Conservation (phyloP, 2,797 vertebrate genomes). For the Coluber constrictor region DNA sequence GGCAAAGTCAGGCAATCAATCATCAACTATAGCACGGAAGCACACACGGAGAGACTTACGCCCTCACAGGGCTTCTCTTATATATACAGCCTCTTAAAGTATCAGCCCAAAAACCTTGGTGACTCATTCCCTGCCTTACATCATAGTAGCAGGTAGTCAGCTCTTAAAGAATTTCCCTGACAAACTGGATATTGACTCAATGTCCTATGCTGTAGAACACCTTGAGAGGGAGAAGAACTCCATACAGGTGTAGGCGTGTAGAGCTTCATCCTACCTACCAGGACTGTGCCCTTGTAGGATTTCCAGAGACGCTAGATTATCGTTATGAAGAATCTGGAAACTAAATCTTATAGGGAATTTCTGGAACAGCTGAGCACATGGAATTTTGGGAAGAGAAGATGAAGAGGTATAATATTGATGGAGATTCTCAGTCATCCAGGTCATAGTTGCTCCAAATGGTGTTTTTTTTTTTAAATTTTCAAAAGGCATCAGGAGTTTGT, state of each 20-base stretch:
- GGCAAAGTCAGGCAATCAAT: too few relatives aligned
- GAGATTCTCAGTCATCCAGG: neutral
- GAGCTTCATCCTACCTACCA: neutral
- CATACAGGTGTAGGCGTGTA: neutral
- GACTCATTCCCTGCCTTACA: too few relatives aligned
- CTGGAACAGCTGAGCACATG: neutral
- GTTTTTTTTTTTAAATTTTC: too few relatives aligned
- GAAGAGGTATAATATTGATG: constrained; percentile 20
- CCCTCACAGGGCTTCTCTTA: too few relatives aligned
- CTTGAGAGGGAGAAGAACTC: neutral
- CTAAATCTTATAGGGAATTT: constrained; percentile 12
- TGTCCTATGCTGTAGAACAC: neutral
- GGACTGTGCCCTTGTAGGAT: neutral
- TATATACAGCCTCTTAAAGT: too few relatives aligned
- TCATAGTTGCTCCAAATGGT: too few relatives aligned
- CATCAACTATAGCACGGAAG: too few relatives aligned
- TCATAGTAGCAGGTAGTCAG: too few relatives aligned
- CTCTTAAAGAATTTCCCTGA: too few relatives aligned
- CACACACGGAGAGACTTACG: too few relatives aligned
- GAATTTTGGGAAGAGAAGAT: constrained; percentile 6
- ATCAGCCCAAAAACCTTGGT: too few relatives aligned
- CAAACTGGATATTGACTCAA: neutral
- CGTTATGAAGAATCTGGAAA: constrained; percentile 27
- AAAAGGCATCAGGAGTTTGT: too few relatives aligned
- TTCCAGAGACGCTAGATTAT: neutral